Evolutionary conservation across 2,113 vertebrate species (phyloP), one percentile per base, ranked within the genome.

Genomic region (Scopus umbretta): DNA sequence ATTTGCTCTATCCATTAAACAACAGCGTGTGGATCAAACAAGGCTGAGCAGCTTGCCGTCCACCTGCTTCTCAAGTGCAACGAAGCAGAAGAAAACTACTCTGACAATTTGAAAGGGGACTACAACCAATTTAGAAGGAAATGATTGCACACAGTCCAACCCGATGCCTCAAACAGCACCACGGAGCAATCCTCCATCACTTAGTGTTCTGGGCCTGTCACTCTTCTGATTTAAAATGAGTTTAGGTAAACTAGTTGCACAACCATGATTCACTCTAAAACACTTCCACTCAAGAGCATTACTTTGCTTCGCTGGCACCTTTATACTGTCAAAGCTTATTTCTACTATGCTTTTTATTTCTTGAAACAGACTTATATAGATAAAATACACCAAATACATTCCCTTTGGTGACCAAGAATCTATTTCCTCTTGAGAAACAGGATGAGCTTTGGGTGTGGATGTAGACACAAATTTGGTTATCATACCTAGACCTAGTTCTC

Each of bases 61-160:
- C 86, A 97, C 96, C 94, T 96, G 95, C 92, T 96, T 97, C 97
- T 97, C 92, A 91, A 97, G 90, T 93, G 96, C 96, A 97, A 61
- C 2, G 47, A 95, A 94, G 95, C 97, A 97, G 94, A 96, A 96
- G 78, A 94, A 97, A 98, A 95, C 95, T 67, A 78, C 96, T 97
- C 96, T 96, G 97, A 98, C 97, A 97, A 94, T 86, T 92, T 98
- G 94, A 97, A 97, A 98, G 86, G 92, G 84, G 95, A 95, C 92
- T 80, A 95, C 96, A 96, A 95, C 78, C 96, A 97, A 96, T 97
- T 97, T 94, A 93, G 93, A 80, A 83, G 91, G 89, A 91, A 97
- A 97, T 92, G 95, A 97, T 95, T 97, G 95, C 29, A 1, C 76
- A 53, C 62, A 92, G 87, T 88, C 94, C 94, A 95, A 53, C 38